Percentiles rank a stretch among this genome's conserved stretches.
Conservation (phyloP, 2,113 vertebrate species). For the Asarcornis scutulata region DNA sequence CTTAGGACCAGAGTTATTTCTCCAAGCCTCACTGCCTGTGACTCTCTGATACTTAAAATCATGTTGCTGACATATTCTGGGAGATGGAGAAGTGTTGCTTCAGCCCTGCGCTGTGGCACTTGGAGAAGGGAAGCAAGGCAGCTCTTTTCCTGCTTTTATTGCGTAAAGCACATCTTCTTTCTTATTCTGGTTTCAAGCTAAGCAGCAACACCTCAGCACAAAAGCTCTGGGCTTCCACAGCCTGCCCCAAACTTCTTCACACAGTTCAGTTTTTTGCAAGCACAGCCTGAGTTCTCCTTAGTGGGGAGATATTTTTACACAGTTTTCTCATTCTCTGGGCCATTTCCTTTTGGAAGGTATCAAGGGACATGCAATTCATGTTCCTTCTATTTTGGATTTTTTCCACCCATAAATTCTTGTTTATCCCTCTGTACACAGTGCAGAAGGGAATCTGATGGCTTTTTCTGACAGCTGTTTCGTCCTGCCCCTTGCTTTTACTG, state of each 20-base stretch:
- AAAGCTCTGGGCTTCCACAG: neutral
- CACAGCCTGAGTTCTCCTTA: neutral
- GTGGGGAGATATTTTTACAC: slow-evolving; percentile 1
- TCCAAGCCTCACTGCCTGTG: neutral
- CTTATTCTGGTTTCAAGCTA: neutral
- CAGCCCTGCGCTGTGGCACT: neutral
- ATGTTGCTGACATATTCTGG: fast-evolving
- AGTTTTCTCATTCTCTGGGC: neutral
- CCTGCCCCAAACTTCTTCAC: neutral
- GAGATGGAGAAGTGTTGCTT: neutral
- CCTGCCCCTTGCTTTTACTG: neutral
- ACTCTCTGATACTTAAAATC: neutral
- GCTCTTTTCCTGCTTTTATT: neutral
- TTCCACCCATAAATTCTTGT: neutral
- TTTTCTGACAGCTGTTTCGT: neutral
- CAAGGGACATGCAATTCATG: neutral
- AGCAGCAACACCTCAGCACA: neutral
- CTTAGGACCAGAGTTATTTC: neutral
- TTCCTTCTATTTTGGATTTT: slow-evolving; percentile 6
- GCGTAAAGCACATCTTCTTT: neutral
- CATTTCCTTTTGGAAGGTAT: neutral
- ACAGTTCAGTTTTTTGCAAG: neutral
- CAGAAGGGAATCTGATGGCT: neutral
- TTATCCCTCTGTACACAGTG: neutral
- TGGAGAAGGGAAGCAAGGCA: neutral